Evolutionary conservation across 2,888 invertebrate species (phyloP).

Genomic region (Metellina segmentata): DNA sequence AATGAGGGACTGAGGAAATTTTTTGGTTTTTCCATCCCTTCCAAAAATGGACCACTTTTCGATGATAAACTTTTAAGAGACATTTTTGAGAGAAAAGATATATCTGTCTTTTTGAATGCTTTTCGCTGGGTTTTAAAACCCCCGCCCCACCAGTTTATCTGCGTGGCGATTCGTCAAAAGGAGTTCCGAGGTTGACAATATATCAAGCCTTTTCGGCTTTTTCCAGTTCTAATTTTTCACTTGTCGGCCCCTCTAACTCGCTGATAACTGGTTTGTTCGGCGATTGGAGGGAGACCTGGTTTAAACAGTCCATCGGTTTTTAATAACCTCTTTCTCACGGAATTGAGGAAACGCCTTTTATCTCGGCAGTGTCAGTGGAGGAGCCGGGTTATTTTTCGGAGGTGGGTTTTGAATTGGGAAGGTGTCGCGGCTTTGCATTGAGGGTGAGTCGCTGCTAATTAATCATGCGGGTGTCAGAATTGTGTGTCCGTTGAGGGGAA

Average conservation of each 20-base stretch:
- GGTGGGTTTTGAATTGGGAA: too few species aligned
- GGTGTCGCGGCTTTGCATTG: too few species aligned
- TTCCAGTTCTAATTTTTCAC: constrained; percentile 74
- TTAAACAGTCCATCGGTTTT: constrained; percentile 72
- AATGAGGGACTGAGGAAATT: constrained; percentile 54
- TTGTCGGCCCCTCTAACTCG: constrained; percentile 45
- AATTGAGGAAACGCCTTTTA: constrained; percentile 22
- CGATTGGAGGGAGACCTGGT: constrained; percentile 45
- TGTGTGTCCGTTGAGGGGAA: too few species aligned
- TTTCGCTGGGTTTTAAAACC: constrained; percentile 59
- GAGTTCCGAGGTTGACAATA: constrained; percentile 59
- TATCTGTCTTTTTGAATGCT: constrained; percentile 71
- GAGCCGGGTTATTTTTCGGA: background rate
- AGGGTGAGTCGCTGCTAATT: background rate
- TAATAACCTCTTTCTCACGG: constrained; percentile 53
- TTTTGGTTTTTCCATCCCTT: constrained; percentile 52
- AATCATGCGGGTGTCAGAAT: background rate
- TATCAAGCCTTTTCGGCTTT: constrained; percentile 67
- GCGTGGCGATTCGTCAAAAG: constrained; percentile 63
- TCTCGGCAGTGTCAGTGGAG: constrained; percentile 15
- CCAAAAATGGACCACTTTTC: constrained; percentile 50
- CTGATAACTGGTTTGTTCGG: constrained; percentile 51
- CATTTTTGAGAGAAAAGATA: constrained; percentile 67
- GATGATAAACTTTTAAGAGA: constrained; percentile 71
- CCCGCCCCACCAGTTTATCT: constrained; percentile 52